Evolutionary conservation across 1,140 invertebrate species (phyloP).

Genomic region (Pogonognathellus flavescens): DNA sequence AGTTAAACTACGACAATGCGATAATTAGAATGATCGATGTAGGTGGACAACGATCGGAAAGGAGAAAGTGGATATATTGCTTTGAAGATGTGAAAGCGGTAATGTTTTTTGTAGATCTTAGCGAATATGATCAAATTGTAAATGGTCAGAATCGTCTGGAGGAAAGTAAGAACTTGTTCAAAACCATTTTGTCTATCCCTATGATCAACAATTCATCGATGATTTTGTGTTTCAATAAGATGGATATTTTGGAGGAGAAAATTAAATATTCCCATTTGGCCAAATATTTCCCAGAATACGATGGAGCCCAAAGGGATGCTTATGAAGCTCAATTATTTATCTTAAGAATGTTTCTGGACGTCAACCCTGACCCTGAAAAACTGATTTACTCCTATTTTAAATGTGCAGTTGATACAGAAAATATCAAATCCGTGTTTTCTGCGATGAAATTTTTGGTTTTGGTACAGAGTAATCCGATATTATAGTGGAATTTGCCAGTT

Average conservation of each 20-base stretch:
- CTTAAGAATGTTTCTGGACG: conserved; percentile 99
- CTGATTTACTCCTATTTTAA: conserved; percentile 99
- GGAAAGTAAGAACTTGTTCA: conserved; percentile 99
- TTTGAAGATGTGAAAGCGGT: conserved; percentile 98
- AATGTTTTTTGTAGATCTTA: conserved; percentile 96
- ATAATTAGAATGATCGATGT: conserved; percentile 98
- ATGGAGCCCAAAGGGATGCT: conserved; percentile 98
- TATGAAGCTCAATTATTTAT: conserved; percentile 99
- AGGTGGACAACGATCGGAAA: conserved; percentile 95
- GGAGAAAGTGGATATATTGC: conserved; percentile 99
- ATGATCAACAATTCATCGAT: conserved; percentile 99
- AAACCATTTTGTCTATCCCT: conserved; percentile 99
- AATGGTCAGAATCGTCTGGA: conserved; percentile 99
- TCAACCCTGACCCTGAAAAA: conserved; percentile 99
- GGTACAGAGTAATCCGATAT: no score
- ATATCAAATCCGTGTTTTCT: conserved; percentile 99
- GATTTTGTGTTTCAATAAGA: conserved; percentile 99
- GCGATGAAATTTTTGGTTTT: no score
- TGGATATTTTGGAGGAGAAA: conserved; percentile 99
- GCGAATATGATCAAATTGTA: conserved; percentile 97
- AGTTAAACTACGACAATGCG: conserved; percentile 97
- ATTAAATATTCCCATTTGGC: conserved; percentile 99
- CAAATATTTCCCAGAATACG: conserved; percentile 99
- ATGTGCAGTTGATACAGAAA: conserved; percentile 99
- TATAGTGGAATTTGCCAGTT: no score